Evolutionary conservation across 2,113 vertebrate species (phyloP).

Genomic region (Nothoprocta pentlandii): DNA sequence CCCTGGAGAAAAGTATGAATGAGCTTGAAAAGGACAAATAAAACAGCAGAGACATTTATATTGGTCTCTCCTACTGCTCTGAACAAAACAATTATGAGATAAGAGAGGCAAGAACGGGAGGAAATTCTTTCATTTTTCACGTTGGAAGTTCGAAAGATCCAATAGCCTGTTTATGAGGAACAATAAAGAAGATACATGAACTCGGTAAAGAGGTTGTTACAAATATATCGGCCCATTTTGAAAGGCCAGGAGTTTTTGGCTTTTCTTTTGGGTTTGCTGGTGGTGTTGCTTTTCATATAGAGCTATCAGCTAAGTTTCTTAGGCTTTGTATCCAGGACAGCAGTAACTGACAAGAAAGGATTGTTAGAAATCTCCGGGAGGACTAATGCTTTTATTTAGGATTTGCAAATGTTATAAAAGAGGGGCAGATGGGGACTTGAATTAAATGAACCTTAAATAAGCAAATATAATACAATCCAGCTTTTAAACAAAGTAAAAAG

Average conservation of each 20-base stretch:
- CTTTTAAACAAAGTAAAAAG: constrained; percentile 61
- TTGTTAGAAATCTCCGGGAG: constrained; percentile 63
- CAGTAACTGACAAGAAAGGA: constrained; percentile 43
- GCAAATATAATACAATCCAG: constrained; percentile 50
- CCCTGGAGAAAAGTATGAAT: constrained; percentile 77
- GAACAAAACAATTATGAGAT: constrained; percentile 87
- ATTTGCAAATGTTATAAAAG: constrained; percentile 71
- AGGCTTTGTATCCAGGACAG: constrained; percentile 23
- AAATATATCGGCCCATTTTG: constrained; percentile 73
- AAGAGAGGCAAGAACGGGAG: constrained; percentile 79
- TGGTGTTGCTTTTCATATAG: constrained; percentile 46
- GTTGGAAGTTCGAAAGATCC: constrained; percentile 75
- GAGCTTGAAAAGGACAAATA: constrained; percentile 80
- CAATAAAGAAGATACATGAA: constrained; percentile 85
- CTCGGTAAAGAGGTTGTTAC: constrained; percentile 78
- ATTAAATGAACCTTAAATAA: constrained; percentile 77
- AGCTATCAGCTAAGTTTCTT: constrained; percentile 68
- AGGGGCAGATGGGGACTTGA: constrained; percentile 63
- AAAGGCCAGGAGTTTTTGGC: constrained; percentile 56
- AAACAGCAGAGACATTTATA: constrained; percentile 81
- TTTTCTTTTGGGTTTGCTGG: constrained; percentile 13
- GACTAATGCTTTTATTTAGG: constrained; percentile 74
- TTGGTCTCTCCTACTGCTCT: constrained; percentile 76
- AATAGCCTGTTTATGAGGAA: constrained; percentile 83
- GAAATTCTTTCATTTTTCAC: constrained; percentile 85